Conservation (phyloP, 2,888 invertebrate genomes). For the Stenolophus ochropezus region DNA sequence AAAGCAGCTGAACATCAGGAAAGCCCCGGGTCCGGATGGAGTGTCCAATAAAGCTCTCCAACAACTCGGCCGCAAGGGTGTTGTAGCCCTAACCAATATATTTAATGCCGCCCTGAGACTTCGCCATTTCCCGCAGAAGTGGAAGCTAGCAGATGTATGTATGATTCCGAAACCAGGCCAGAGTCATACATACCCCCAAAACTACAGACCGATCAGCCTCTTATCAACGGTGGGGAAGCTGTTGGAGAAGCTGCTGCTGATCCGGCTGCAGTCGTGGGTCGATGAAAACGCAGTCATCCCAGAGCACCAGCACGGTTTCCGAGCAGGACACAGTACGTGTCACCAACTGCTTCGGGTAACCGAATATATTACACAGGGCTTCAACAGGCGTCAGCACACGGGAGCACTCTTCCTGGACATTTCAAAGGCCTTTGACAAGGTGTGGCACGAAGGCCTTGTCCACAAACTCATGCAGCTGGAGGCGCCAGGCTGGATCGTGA, state of each 20-base stretch:
- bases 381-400: not conserved
- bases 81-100: constrained; percentile 49
- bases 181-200: constrained; percentile 49
- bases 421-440: not conserved
- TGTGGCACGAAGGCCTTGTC: not conserved
- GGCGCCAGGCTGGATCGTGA: not conserved
- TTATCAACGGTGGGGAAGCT: constrained; percentile 62
- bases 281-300: constrained; percentile 60
- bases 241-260: constrained; percentile 61
- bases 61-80: constrained; percentile 57
- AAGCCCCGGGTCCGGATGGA: not conserved
- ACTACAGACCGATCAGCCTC: constrained; percentile 64
- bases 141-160: constrained; percentile 63
- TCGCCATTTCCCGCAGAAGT: constrained; percentile 61
- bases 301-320: too few species aligned
- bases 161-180: constrained; percentile 64
- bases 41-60: constrained; percentile 49
- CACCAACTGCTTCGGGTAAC: not conserved
- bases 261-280: constrained; percentile 49
- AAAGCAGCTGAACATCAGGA: not conserved
- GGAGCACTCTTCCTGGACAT: not conserved
- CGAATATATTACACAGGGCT: not conserved
- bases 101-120: constrained; percentile 19
- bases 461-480: not conserved
- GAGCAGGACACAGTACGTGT: constrained; percentile 42